Evolutionary conservation across 2,888 invertebrate genomes (phyloP).

Genomic region (Tipula unca): DNA sequence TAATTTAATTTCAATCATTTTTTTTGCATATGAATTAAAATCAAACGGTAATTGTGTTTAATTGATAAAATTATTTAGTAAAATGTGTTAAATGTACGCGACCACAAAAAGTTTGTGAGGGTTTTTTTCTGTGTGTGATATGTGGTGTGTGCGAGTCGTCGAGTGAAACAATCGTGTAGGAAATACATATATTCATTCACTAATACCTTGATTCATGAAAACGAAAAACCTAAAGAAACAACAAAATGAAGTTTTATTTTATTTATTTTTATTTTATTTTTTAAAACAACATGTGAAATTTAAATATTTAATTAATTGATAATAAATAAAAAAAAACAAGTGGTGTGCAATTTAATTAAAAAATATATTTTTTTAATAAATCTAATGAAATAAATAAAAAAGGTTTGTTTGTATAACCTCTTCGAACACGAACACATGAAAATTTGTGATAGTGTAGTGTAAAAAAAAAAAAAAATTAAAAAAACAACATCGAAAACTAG

Average conservation of each 20-base stretch:
- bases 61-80: not conserved
- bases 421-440: not conserved
- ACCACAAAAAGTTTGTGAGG: not conserved
- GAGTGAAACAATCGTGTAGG: not conserved
- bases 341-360: not conserved
- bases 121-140: not conserved
- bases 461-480: not conserved
- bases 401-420: not conserved
- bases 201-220: not conserved
- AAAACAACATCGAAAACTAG: not conserved
- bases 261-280: not conserved
- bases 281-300: not conserved
- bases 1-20: not conserved
- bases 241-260: not conserved
- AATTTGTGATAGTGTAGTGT: not conserved
- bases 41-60: not conserved
- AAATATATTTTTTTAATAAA: not conserved
- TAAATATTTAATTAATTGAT: not conserved
- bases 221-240: not conserved
- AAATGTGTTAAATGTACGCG: not conserved
- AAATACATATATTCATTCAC: not conserved
- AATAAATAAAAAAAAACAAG: not conserved
- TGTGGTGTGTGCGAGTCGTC: not conserved
- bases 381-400: not conserved
- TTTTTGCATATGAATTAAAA: slow-evolving; percentile 20